phyloP scores from a whole-genome alignment of 2,113 vertebrate genomes.

The Fulmarus glacialis region DNA sequence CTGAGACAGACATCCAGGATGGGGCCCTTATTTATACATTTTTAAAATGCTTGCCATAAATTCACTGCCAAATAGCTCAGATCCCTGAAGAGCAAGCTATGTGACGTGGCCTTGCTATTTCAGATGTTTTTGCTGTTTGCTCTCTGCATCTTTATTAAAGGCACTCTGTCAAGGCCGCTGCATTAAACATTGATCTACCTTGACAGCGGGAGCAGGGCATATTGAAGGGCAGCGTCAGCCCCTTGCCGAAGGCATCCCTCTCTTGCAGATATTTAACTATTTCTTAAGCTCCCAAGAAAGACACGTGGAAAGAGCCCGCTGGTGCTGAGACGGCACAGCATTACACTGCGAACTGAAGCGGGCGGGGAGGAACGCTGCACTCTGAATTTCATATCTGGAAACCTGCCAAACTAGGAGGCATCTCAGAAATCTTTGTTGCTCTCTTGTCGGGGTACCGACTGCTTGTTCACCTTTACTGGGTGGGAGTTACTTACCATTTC shows the following conservation, averaged over 20 bases:
- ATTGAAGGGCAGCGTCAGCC: slow-evolving; percentile 1
- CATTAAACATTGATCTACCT: not conserved
- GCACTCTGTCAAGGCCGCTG: not conserved
- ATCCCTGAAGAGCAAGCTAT: not conserved
- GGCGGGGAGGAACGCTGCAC: not conserved
- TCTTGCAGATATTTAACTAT: not conserved
- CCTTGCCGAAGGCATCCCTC: not conserved
- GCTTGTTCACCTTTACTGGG: not conserved
- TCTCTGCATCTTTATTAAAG: slow-evolving; percentile 1
- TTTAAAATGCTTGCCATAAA: not conserved
- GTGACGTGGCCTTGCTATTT: not conserved
- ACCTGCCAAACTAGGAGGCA: not conserved
- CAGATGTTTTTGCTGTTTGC: not conserved
- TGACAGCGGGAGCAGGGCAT: not conserved
- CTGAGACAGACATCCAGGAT: not conserved
- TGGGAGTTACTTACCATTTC: not conserved
- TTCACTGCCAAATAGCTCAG: not conserved
- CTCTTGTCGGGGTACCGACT: not conserved
- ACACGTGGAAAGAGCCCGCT: accelerated
- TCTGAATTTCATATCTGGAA: not conserved
- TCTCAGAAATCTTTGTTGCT: not conserved
- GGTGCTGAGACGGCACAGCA: not conserved
- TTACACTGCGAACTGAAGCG: accelerated
- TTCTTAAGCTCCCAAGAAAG: not conserved
- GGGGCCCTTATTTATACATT: not conserved